These are phyloP conservation scores for Climacteris rufus DNA, from an alignment of 2,113 vertebrate species.

Conservation along the genomic window DNA sequence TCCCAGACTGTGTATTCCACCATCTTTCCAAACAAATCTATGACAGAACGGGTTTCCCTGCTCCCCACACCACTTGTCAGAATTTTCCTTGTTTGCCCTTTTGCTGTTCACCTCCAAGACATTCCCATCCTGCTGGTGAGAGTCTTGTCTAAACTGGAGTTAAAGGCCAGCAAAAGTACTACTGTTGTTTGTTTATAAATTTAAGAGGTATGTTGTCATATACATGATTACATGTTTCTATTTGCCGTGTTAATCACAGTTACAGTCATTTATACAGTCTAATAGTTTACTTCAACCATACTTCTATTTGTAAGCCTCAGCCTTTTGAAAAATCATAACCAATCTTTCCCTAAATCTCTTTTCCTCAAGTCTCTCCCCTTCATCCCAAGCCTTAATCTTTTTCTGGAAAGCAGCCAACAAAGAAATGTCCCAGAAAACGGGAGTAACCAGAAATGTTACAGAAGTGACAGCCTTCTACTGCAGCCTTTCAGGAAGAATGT, in stretches of 20 bases:
- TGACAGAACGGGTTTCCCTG: accelerated
- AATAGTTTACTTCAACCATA: background rate
- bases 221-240: background rate
- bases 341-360: background rate
- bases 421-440: accelerated
- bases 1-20: background rate
- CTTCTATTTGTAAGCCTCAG: background rate
- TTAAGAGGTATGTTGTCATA: background rate
- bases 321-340: background rate
- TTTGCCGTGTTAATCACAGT: background rate
- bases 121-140: background rate
- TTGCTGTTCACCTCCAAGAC: background rate
- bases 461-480: background rate
- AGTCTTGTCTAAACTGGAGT: background rate
- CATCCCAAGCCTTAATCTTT: background rate
- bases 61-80: background rate
- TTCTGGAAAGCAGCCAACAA: background rate
- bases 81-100: background rate
- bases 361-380: background rate
- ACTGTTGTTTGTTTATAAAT: background rate
- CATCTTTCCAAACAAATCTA: background rate
- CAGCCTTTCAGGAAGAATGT: background rate
- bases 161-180: background rate
- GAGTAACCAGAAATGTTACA: background rate
- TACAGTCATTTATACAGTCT: background rate